Evolutionary conservation across 2,797 vertebrate genomes (phyloP).

Genomic region (Propithecus deckenii): DNA sequence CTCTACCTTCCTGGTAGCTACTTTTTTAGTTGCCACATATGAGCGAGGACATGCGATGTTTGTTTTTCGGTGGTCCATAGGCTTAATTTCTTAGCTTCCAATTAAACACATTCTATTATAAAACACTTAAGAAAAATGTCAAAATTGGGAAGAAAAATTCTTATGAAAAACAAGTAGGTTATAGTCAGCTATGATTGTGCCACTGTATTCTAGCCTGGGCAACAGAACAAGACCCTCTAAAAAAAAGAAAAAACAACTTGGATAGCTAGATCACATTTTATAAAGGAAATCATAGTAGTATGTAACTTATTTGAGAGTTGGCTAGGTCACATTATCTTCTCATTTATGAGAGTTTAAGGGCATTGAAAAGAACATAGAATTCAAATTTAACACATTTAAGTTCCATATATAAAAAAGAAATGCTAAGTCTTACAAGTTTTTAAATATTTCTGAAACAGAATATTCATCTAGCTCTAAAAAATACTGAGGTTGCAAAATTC

Average conservation of each 20-base stretch:
- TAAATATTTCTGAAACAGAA: conserved; percentile 7
- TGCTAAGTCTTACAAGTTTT: not conserved
- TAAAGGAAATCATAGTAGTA: not conserved
- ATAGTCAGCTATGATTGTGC: not conserved
- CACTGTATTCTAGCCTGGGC: not conserved
- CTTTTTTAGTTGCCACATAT: not conserved
- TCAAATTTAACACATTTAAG: conserved; percentile 16
- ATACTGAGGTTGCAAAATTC: not conserved
- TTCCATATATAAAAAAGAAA: not conserved
- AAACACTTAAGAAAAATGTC: not conserved
- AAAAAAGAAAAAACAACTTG: not conserved
- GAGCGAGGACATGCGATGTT: not conserved
- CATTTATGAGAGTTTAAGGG: conserved; percentile 29
- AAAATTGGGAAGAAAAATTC: not conserved
- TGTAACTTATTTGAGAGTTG: not conserved
- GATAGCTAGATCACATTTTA: not conserved
- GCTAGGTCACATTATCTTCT: not conserved
- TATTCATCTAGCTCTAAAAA: conserved; percentile 2
- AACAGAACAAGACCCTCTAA: not conserved
- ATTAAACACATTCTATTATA: not conserved
- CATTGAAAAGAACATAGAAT: not conserved
- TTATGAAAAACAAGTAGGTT: not conserved
- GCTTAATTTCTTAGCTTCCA: not conserved
- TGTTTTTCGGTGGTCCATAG: not conserved
- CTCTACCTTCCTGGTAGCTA: not conserved